Evolutionary conservation across 2,113 vertebrate genomes (phyloP).

Genomic region (Trinectes maculatus): DNA sequence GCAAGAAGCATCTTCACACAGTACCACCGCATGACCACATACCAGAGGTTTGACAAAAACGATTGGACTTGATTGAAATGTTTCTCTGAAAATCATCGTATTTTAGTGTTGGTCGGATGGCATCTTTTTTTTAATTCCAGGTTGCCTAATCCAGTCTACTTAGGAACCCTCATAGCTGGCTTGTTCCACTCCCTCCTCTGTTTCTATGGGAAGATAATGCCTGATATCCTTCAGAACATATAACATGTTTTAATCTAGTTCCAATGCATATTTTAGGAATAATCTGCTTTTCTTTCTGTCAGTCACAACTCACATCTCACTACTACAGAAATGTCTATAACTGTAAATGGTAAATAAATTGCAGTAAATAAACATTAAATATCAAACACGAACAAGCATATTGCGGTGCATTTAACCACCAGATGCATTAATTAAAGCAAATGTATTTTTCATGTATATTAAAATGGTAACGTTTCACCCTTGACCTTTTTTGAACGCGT

Average conservation of each 20-base stretch:
- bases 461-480: constrained; percentile 32
- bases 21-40: constrained; percentile 82
- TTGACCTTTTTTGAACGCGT: constrained; percentile 75
- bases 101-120: not conserved
- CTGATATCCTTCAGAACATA: constrained; percentile 81
- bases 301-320: not conserved
- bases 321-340: too few species aligned
- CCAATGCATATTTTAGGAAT: not conserved
- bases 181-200: constrained; percentile 81
- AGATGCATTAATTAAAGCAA: not conserved
- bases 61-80: not conserved
- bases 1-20: constrained; percentile 81
- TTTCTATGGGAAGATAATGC: constrained; percentile 80
- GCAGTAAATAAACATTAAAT: too few species aligned
- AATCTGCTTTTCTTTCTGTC: not conserved
- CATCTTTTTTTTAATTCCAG: constrained; percentile 60
- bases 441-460: constrained; percentile 2
- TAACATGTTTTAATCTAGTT: not conserved
- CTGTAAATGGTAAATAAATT: too few species aligned
- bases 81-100: not conserved
- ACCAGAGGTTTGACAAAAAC: constrained; percentile 76
- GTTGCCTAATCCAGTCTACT: constrained; percentile 82
- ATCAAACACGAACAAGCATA: too few species aligned
- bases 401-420: not conserved
- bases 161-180: constrained; percentile 82